Evolutionary conservation across 2,797 vertebrate genomes (phyloP).

Genomic region (Manis javanica): DNA sequence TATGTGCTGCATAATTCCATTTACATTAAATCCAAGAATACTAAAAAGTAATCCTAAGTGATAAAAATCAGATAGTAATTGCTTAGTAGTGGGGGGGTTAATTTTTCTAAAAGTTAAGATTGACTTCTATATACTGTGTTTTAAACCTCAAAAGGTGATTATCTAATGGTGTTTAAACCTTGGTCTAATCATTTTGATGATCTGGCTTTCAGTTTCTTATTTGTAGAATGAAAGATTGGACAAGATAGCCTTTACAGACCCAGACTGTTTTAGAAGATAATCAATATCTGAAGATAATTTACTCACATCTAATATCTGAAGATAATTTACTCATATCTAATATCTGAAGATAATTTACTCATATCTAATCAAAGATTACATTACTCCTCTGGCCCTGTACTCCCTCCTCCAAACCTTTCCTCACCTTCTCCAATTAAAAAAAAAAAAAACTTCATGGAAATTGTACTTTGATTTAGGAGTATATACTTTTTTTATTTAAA

Average conservation of each 20-base stretch:
- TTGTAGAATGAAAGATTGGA: neutral
- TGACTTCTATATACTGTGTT: neutral
- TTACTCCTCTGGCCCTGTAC: neutral
- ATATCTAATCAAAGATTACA: neutral
- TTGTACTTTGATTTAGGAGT: neutral
- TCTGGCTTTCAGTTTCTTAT: neutral
- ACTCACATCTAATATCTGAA: neutral
- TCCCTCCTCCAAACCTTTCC: neutral
- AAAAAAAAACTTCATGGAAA: neutral
- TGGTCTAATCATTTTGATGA: neutral
- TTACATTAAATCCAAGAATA: neutral
- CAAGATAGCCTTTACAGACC: neutral
- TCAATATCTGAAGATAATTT: neutral
- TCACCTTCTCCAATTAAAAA: neutral
- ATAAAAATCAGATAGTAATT: neutral
- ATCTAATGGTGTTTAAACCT: neutral
- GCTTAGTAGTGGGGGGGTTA: neutral
- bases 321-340: neutral
- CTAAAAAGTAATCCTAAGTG: neutral
- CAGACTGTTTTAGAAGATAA: neutral
- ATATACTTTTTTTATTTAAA: neutral
- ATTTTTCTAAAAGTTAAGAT: conserved; percentile 5
- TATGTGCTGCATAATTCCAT: neutral
- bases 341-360: neutral
- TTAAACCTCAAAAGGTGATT: neutral